A percentile compares a stretch with the other conserved stretches of the same genome.
Conservation (phyloP, 2,888 invertebrate species). For the Mylabris sibirica region DNA sequence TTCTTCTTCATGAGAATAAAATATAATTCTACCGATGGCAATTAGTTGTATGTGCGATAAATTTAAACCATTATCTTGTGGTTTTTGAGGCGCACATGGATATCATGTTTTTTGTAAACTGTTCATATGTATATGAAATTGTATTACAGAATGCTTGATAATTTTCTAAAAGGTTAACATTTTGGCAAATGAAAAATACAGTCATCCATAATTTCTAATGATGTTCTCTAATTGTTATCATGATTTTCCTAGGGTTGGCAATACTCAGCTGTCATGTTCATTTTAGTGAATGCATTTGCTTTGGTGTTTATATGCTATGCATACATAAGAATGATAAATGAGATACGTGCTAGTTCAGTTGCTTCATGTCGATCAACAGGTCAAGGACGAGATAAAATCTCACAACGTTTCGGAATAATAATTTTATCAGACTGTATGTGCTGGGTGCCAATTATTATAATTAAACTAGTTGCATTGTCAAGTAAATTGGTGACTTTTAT, state of each 20-base stretch:
- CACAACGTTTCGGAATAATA: conserved; percentile 68
- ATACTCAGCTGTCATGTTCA: conserved; percentile 67
- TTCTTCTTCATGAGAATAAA: too few relatives aligned
- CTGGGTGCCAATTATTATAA: conserved; percentile 68
- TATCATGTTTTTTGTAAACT: too few relatives aligned
- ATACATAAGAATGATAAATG: conserved; percentile 66
- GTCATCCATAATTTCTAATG: not conserved
- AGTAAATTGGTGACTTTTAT: conserved; percentile 55
- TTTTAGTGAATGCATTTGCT: conserved; percentile 65
- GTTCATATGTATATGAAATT: too few relatives aligned
- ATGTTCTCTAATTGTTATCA: not conserved
- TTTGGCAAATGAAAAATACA: not conserved
- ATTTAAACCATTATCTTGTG: too few relatives aligned
- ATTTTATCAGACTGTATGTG: conserved; percentile 69
- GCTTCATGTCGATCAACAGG: conserved; percentile 66
- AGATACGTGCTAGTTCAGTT: conserved; percentile 66
- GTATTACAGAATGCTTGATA: too few relatives aligned
- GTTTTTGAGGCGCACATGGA: too few relatives aligned
- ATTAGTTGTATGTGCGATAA: too few relatives aligned
- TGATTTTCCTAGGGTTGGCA: conserved; percentile 65
- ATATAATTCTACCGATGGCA: too few relatives aligned
- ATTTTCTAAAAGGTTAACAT: not conserved
- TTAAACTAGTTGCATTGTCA: conserved; percentile 65
- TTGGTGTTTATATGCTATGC: conserved; percentile 67
- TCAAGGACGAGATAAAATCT: conserved; percentile 65